Base-by-base conservation (phyloP, 2,888 invertebrate species). In the Orthosia incerta region DNA sequence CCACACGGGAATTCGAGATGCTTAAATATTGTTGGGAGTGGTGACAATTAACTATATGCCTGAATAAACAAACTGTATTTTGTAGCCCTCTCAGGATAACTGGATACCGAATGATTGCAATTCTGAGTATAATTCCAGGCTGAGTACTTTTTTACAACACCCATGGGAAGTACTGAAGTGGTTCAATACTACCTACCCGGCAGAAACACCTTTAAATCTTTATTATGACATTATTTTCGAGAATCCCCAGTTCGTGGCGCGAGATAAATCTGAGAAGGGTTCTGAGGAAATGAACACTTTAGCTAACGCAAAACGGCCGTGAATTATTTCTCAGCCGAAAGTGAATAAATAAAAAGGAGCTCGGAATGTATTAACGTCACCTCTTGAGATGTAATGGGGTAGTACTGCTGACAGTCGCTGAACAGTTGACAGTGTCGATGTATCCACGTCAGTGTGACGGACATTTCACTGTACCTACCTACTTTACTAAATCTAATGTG, bases 231-330 rank as follows among this genome's bases (percentile, higher is more conserved):
- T 69, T 48, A 76, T 51, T 76, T 23, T 57, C 31, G 16, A 76
- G 23, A 59, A 76, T 26, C 45, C 39, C 20, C 23, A 50, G 46
- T 59, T 46, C 12, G 26, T 50, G 45, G 67, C 31, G 13, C 39
- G 4, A 59, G 46, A 76, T 76, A 76, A 76, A 76, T 74, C 77
- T 48, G 46, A 69, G 69, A 59, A 77, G 57, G 70, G 74, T 59
- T 76, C 57, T 20, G 68, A 76, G 77, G 46, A 76, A 75, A 76
- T 69, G 15, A 69, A 59, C 57, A 46, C 77, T 76, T 74, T 76
- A 76, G 31, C 9, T 76, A 69, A 69, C 51, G 59, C 39, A 18
- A 59, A 51, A 69, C 31, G n/a, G 31, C 9, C 39, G 23, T 15
- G 51, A 74, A 69, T 76, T 68, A 76, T 76, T 69, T 77, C 57